Percentiles rank a stretch among this genome's conserved stretches.
phyloP scores from a whole-genome alignment of 2,888 invertebrate species.

The Cephus pulcher region DNA sequence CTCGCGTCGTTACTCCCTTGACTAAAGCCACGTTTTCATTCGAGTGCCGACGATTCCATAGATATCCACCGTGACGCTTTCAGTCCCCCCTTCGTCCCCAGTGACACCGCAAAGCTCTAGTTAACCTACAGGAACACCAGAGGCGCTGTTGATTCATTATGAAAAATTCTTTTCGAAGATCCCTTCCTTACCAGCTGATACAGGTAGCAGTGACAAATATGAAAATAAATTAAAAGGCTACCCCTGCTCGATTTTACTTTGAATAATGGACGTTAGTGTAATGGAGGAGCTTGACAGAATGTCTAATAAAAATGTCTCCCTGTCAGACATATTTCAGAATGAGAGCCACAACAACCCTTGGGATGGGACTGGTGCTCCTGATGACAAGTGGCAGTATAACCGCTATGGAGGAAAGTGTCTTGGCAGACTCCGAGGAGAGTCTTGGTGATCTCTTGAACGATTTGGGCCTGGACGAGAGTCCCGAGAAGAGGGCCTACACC shows the following conservation, averaged over 20 bases:
- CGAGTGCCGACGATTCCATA: not conserved
- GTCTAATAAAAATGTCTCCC: not conserved
- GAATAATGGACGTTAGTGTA: not conserved
- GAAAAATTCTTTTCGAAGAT: not conserved
- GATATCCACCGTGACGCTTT: not conserved
- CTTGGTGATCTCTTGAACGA: conserved; percentile 20
- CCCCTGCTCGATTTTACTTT: not conserved
- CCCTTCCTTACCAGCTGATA: not conserved
- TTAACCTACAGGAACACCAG: not conserved
- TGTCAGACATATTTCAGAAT: not conserved
- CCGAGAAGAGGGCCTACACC: conserved; percentile 69
- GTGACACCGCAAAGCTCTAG: not conserved
- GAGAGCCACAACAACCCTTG: not conserved
- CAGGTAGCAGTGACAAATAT: not conserved
- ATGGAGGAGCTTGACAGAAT: not conserved
- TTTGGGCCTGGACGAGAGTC: conserved; percentile 25
- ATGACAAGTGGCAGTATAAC: not conserved
- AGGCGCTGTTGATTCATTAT: not conserved
- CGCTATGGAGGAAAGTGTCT: conserved; percentile 38
- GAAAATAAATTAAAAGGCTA: not conserved
- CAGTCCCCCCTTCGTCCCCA: not conserved
- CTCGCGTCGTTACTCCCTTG: not conserved
- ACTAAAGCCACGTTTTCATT: not conserved
- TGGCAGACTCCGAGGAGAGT: conserved; percentile 16
- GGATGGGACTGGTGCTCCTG: not conserved